Conservation (phyloP, 1,140 invertebrate genomes). For the Cecropterus lyciades region DNA sequence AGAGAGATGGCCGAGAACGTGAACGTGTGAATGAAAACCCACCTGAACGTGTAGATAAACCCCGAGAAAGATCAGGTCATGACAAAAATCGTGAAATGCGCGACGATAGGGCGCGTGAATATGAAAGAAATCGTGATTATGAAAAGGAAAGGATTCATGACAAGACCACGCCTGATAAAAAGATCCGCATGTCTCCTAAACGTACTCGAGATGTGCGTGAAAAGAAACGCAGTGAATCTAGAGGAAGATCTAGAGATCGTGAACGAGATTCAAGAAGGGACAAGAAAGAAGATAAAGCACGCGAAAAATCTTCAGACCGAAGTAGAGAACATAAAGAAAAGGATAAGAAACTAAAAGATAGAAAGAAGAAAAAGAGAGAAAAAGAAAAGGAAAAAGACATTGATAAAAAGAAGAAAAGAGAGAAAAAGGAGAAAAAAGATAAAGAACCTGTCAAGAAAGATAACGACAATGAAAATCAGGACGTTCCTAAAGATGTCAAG, state of each 20-base stretch:
- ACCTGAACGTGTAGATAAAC: constrained; percentile 58
- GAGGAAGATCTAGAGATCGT: constrained; percentile 69
- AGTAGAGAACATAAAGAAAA: constrained; percentile 75
- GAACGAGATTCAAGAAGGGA: constrained; percentile 65
- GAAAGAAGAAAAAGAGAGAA: constrained; percentile 77
- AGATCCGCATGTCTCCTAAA: constrained; percentile 66
- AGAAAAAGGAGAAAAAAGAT: constrained; percentile 81
- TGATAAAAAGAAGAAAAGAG: constrained; percentile 79
- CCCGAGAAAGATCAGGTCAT: constrained; percentile 53
- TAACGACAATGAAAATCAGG: constrained; percentile 36
- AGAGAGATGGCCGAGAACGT: constrained; percentile 63
- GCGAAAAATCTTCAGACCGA: constrained; percentile 72
- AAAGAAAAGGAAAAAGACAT: constrained; percentile 77
- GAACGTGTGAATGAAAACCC: constrained; percentile 64
- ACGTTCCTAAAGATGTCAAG: constrained; percentile 20
- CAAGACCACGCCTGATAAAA: constrained; percentile 69
- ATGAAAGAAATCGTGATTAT: constrained; percentile 70
- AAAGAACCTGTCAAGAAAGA: constrained; percentile 51
- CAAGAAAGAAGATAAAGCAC: constrained; percentile 72
- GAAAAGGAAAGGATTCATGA: constrained; percentile 71
- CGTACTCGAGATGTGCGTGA: constrained; percentile 69
- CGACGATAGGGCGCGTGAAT: constrained; percentile 64
- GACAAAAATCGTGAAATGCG: constrained; percentile 62
- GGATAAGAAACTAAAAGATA: constrained; percentile 80
- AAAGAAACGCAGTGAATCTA: constrained; percentile 73